A percentile compares a stretch with the other conserved stretches of the same genome.
Conservation (phyloP, 1,140 invertebrate species). For the Pseudomyrmex flavicornis region DNA sequence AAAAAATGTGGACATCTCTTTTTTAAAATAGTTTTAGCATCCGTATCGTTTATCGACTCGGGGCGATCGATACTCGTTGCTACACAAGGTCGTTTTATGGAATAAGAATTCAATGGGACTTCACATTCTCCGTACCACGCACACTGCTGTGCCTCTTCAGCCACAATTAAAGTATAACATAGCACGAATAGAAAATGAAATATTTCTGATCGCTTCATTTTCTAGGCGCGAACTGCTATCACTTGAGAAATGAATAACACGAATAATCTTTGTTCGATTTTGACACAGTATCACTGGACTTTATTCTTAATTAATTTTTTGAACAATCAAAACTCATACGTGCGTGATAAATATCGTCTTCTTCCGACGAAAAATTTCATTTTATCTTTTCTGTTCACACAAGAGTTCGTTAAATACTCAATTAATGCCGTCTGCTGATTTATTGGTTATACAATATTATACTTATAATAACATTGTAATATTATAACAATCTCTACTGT, state of each 20-base stretch:
- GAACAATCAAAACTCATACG: too few species aligned
- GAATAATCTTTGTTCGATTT: neutral
- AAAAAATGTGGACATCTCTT: slow-evolving; percentile 85
- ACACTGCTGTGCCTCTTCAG: slow-evolving; percentile 78
- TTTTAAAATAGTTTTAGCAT: slow-evolving; percentile 75
- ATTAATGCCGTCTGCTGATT: too few species aligned
- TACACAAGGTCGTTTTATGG: slow-evolving; percentile 80
- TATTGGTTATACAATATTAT: too few species aligned
- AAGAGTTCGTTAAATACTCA: too few species aligned
- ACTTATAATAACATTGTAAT: neutral
- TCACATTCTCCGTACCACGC: slow-evolving; percentile 87
- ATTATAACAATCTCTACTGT: neutral
- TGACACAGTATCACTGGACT: neutral
- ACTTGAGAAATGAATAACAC: neutral
- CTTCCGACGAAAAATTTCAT: too few species aligned
- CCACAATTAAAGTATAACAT: neutral
- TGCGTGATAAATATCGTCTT: too few species aligned
- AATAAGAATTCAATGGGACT: neutral
- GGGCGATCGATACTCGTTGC: slow-evolving; percentile 81
- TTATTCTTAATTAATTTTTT: too few species aligned
- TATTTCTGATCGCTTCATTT: slow-evolving; percentile 10
- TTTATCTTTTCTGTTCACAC: too few species aligned
- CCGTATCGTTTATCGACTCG: slow-evolving; percentile 78
- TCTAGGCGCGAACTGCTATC: neutral
- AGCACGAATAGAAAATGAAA: neutral